Conservation (phyloP, 1,140 invertebrate genomes). For the Eufriesea mexicana region DNA sequence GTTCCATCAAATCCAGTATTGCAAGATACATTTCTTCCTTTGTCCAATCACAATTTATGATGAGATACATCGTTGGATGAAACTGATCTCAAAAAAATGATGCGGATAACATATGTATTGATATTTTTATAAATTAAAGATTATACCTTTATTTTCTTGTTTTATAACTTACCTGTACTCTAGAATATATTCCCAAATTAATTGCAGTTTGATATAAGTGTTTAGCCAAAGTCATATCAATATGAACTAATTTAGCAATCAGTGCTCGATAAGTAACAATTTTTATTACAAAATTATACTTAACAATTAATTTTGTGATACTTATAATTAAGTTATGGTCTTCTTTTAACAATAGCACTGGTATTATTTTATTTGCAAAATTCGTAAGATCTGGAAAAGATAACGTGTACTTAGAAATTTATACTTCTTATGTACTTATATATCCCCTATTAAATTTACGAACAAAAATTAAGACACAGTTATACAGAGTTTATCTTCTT, state of each 20-base stretch:
- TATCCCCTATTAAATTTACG: neutral
- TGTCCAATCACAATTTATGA: conserved; percentile 65
- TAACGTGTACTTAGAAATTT: conserved; percentile 24
- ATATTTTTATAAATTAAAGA: conserved; percentile 26
- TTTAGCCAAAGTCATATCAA: conserved; percentile 57
- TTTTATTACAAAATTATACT: conserved; percentile 55
- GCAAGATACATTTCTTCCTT: conserved; percentile 72
- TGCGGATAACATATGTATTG: conserved; percentile 22
- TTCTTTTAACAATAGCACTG: conserved; percentile 24
- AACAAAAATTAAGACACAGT: conserved; percentile 2
- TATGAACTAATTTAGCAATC: conserved; percentile 54
- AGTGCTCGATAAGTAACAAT: conserved; percentile 57
- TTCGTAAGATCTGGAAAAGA: conserved; percentile 61
- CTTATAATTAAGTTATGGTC: conserved; percentile 37
- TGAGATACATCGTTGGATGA: conserved; percentile 31
- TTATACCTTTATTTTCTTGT: conserved; percentile 19
- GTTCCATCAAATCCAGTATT: conserved; percentile 56
- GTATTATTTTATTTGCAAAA: conserved; percentile 55
- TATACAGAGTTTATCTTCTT: conserved; percentile 25
- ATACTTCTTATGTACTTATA: neutral
- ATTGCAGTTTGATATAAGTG: conserved; percentile 66
- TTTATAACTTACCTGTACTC: conserved; percentile 58
- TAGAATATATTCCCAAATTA: conserved; percentile 63
- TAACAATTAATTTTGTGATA: conserved; percentile 55
- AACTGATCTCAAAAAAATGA: conserved; percentile 43